Evolutionary conservation across 2,888 invertebrate species (phyloP), one percentile per base, ranked within the genome.

Genomic region (Operophtera brumata): DNA sequence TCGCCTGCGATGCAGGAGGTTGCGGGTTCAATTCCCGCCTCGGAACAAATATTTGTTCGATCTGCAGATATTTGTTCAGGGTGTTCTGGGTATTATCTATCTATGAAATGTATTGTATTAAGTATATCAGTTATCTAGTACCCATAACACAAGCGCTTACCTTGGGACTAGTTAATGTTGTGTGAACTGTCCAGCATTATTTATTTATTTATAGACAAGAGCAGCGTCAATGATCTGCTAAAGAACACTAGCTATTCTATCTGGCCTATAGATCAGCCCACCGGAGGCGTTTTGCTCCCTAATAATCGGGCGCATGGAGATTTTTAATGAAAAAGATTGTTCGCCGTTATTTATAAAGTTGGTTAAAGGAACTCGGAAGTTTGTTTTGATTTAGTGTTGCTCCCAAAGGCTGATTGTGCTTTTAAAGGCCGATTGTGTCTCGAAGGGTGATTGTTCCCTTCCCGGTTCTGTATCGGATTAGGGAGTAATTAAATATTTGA

Each of bases 311-410:
- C 78, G 82, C 84, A 84, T 85, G 84, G 81, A 86, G 84, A 86
- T 86, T 87, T 89, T 88, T 89, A 88, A 88, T 90, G 88, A 88
- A 90, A 88, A 88, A 88, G 84, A 86, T 87, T 86, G 86, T 86
- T 84, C 82, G 78, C 77, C 84, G 82, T 88, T 87, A 88, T 89
- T 88, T 84, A 82, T 81, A 84, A 88, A 88, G 84, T 89, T 89
- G 78, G 78, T 82, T 82, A 87, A 88, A 84, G 86, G 88, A 86
- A 83, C 85, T 79, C 76, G 74, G 71, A 86, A 86, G 82, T 87
- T 88, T 85, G 84, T 85, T 88, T 86, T 88, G 86, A 89, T 88
- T 89, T 87, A 88, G 84, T 87, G 81, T 80, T 78, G 71, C 72
- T 75, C 72, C 75, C 71, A 75, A 57, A 72, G 77, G 75, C 77